Base-by-base conservation (phyloP, 2,888 invertebrate genomes). In the Dasypogon diadema region DNA sequence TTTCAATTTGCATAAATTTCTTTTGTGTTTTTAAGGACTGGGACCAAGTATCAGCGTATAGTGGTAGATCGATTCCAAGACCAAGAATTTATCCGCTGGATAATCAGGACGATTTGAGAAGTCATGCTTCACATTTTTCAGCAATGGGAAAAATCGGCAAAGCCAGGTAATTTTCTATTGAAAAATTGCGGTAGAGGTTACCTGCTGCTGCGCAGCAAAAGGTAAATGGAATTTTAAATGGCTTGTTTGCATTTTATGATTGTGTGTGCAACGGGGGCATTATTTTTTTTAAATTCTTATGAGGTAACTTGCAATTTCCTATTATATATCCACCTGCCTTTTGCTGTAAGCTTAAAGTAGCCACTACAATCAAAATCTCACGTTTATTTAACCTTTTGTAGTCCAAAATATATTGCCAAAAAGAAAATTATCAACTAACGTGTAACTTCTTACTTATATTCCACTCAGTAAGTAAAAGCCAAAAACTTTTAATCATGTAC, bases 11-110 rank as follows among this genome's bases (percentile, higher is more conserved):
- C 12, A 60, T 48, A 22, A 68, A 18, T 65, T 60, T 70, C 46
- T 72, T 70, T 75, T 72, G 46, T 74, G 54, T 46, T 74, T 58
- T 75, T 79, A 80, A 89, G 88, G 94, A 94, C 84, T 94, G 93
- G 93, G 94, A 94, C 84, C 93, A 93, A 84, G 93, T 96, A 78
- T 97, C 96, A 51, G 94, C 94, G 70, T 96, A 96, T 85, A 96
- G 96, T 85, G 93, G 94, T 79, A 91, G 96, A 83, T 96, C 95
- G 82, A 94, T 95, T 85, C 95, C 95, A 79, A 88, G 96, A 80
- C 95, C 96, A 63, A 90, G 95, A 81, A 93, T 96, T 85, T 96
- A 94, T 87, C 90, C 92, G 21, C 88, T 92, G 79, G 92, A 93
- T 79, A 88, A 88, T 82, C 89, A 90, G 77, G 95, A 96, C 82